These are phyloP conservation scores for Carlito syrichta DNA, from an alignment of 2,113 vertebrate genomes.

Conservation along the genomic window DNA sequence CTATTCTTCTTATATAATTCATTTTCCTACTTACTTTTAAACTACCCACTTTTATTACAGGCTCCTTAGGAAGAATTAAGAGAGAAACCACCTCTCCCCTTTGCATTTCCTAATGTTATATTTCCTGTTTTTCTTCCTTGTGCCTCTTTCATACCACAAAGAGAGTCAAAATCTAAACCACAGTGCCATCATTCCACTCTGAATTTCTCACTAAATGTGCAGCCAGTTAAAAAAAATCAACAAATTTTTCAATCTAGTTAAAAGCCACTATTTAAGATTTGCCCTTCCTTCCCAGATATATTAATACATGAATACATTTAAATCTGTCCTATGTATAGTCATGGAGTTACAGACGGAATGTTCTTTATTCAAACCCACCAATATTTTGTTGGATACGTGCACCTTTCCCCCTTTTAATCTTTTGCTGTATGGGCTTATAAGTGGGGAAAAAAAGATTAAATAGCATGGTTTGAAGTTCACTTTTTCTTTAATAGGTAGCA, in stretches of 20 bases:
- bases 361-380: not conserved
- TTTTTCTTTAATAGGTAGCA: not conserved
- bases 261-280: slow-evolving; percentile 2
- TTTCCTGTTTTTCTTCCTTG: not conserved
- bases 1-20: not conserved
- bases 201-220: not conserved
- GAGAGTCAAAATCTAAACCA: not conserved
- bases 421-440: not conserved
- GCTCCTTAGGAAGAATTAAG: not conserved
- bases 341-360: not conserved
- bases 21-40: not conserved
- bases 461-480: not conserved
- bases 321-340: slow-evolving; percentile 7
- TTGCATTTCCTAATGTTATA: not conserved
- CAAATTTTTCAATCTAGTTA: not conserved
- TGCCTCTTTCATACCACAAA: not conserved
- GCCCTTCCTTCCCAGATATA: not conserved
- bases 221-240: not conserved
- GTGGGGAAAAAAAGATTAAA: not conserved
- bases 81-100: not conserved
- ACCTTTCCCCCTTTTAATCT: not conserved
- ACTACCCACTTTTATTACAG: not conserved
- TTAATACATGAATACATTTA: not conserved
- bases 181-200: not conserved
- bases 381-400: not conserved